Evolutionary conservation across 1,140 invertebrate species (phyloP).

Genomic region (Aporrectodea caliginosa): DNA sequence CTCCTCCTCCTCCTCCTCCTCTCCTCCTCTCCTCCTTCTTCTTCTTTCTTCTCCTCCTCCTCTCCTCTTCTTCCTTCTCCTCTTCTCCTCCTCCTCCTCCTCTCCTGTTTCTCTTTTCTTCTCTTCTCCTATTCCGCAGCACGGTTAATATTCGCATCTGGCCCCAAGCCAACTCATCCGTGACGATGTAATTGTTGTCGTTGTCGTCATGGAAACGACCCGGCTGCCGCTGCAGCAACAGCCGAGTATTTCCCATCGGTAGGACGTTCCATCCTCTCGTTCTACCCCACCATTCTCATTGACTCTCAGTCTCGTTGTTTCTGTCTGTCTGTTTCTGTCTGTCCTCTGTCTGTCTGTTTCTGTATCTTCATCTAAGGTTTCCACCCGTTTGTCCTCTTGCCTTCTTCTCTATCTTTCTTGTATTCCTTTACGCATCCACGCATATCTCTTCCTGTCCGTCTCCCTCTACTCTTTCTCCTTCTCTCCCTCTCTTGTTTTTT

Average conservation of each 20-base stretch:
- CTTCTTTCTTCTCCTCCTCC: no score
- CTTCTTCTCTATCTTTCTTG: not conserved
- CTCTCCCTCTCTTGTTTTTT: not conserved
- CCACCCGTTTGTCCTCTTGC: not conserved
- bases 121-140: no score
- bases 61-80: no score
- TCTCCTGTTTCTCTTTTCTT: no score
- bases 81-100: no score
- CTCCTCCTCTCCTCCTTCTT: no score
- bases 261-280: no score
- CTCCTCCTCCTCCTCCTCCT: no score
- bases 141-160: no score
- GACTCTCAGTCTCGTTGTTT: not conserved
- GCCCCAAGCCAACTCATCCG: not conserved
- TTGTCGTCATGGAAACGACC: not conserved
- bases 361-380: not conserved
- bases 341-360: not conserved
- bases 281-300: not conserved
- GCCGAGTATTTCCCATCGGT: no score
- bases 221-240: not conserved
- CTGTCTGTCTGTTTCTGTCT: not conserved
- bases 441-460: not conserved
- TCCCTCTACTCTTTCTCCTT: not conserved
- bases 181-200: not conserved
- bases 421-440: not conserved